Percentiles rank a stretch among this genome's conserved stretches.
Evolutionary conservation across 2,797 vertebrate genomes (phyloP).

Genomic region (Dipus sagitta): DNA sequence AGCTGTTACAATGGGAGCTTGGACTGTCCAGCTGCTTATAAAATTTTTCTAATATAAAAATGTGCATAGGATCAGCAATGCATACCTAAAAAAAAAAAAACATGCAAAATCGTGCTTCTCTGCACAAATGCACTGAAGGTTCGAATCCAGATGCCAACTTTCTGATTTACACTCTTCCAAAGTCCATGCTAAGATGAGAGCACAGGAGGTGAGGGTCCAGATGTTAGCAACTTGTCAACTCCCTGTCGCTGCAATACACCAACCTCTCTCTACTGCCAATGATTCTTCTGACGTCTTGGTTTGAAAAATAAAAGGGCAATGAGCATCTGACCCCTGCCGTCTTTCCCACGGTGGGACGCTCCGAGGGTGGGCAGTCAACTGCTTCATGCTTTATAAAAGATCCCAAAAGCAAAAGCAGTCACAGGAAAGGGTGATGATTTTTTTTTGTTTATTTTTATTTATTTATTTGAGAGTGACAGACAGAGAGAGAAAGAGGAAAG

Average conservation of each 20-base stretch:
- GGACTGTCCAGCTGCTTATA: not conserved
- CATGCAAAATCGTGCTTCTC: not conserved
- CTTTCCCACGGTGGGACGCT: not conserved
- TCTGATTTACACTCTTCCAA: not conserved
- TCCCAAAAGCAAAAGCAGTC: not conserved
- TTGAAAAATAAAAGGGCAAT: constrained; percentile 34
- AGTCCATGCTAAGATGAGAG: not conserved
- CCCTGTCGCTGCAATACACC: not conserved
- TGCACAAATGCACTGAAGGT: not conserved
- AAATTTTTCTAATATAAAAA: constrained; percentile 22
- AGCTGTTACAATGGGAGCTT: not conserved
- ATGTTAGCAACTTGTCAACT: not conserved
- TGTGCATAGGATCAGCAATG: not conserved
- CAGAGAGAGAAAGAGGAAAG: too few species aligned
- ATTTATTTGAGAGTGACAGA: too few species aligned
- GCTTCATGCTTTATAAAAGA: constrained; percentile 12
- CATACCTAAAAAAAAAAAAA: not conserved
- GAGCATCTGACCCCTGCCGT: not conserved
- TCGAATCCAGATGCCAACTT: not conserved
- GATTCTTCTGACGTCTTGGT: not conserved
- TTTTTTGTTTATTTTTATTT: not conserved
- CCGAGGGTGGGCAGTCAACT: not conserved
- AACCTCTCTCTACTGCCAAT: not conserved
- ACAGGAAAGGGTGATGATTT: not conserved
- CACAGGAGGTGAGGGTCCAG: not conserved